Conservation (phyloP, 2,888 invertebrate species). For the Limnephilus auricula region DNA sequence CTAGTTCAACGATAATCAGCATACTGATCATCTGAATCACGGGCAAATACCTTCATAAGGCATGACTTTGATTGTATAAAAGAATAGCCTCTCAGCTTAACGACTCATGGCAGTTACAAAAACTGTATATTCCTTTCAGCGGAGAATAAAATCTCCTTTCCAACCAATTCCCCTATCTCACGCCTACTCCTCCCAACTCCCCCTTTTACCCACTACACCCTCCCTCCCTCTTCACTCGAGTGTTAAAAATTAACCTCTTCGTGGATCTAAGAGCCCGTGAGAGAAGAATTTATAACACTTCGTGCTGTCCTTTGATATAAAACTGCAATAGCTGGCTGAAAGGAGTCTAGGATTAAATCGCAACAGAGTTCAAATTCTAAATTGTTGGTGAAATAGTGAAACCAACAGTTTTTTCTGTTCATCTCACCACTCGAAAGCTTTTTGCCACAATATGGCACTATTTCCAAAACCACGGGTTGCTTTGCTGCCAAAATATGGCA, state of each 20-base stretch:
- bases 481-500: too few relatives aligned
- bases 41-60: neutral
- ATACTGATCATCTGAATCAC: neutral
- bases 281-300: conserved; percentile 31
- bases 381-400: neutral
- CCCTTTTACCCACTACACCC: conserved; percentile 23
- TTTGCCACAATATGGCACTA: too few relatives aligned
- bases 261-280: conserved; percentile 21
- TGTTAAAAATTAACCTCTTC: conserved; percentile 50
- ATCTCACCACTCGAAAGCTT: too few relatives aligned
- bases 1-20: neutral
- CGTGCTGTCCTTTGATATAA: neutral
- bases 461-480: too few relatives aligned
- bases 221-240: conserved; percentile 47
- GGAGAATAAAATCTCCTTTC: conserved; percentile 26
- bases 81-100: conserved; percentile 18
- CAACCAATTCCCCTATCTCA: neutral
- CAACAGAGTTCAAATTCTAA: neutral
- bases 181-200: conserved; percentile 4
- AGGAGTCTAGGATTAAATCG: neutral
- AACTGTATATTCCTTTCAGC: conserved; percentile 23
- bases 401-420: neutral
- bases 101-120: conserved; percentile 27
- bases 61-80: neutral
- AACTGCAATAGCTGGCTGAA: neutral